Evolutionary conservation across 2,113 vertebrate genomes (phyloP).

Genomic region (Electrona antarctica): DNA sequence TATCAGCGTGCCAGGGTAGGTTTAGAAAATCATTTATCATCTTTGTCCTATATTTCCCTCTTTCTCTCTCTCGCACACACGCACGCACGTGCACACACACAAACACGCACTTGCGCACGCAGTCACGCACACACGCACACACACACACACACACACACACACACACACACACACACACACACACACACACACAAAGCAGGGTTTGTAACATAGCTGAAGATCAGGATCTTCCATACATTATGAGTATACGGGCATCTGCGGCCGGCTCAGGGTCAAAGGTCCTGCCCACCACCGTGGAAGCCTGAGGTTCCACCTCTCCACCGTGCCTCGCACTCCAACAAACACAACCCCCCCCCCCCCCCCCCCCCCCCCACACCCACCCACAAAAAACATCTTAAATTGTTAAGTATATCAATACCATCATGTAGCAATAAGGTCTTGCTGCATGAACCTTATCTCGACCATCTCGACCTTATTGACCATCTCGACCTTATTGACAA

Average conservation of each 20-base stretch:
- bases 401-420: too few species aligned
- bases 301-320: too few species aligned
- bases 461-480: too few species aligned
- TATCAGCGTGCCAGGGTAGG: constrained; percentile 47
- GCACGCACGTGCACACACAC: constrained; percentile 23
- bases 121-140: constrained; percentile 41
- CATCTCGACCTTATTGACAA: too few species aligned
- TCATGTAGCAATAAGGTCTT: too few species aligned
- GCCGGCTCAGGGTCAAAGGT: neutral
- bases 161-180: constrained; percentile 20
- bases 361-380: too few species aligned
- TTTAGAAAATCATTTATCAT: constrained; percentile 73
- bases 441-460: too few species aligned
- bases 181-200: constrained; percentile 3
- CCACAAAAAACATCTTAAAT: too few species aligned
- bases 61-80: constrained; percentile 29
- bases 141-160: constrained; percentile 17
- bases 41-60: constrained; percentile 58
- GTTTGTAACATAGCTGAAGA: constrained; percentile 15
- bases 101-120: constrained; percentile 34
- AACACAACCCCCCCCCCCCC: too few species aligned
- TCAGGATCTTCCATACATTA: constrained; percentile 15
- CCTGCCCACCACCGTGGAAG: neutral
- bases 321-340: neutral
- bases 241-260: neutral